A percentile compares a stretch with the other conserved stretches of the same genome.
phyloP scores from a whole-genome alignment of 2,888 invertebrate species.

The Geophilus truncorum region DNA sequence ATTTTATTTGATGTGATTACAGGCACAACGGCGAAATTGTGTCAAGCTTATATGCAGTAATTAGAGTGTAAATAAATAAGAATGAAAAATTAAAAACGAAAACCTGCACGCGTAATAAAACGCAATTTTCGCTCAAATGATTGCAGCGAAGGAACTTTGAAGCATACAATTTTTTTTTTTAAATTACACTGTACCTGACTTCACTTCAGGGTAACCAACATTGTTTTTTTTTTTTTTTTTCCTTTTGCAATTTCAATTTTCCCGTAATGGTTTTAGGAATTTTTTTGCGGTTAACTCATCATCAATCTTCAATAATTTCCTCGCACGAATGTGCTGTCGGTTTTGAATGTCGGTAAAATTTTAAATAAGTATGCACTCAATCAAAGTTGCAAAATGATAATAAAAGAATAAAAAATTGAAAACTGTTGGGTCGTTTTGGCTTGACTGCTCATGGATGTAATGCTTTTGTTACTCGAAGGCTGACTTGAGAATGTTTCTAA shows the following conservation, averaged over 20 bases:
- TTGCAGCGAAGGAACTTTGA: not conserved
- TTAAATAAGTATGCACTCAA: too few species aligned
- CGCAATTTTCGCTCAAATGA: too few species aligned
- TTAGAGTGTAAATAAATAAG: not conserved
- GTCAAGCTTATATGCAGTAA: not conserved
- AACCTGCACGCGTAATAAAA: not conserved
- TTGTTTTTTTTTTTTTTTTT: too few species aligned
- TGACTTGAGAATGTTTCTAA: not conserved
- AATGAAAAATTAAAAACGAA: not conserved
- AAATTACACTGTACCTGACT: too few species aligned
- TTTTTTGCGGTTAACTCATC: too few species aligned
- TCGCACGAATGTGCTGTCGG: too few species aligned
- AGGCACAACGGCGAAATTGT: not conserved
- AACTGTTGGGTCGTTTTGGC: not conserved
- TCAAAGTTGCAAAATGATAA: not conserved
- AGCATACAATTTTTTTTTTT: not conserved
- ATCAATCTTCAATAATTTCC: too few species aligned
- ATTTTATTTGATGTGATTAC: not conserved
- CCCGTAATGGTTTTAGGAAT: too few species aligned
- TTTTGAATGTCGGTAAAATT: too few species aligned
- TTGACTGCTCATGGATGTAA: not conserved
- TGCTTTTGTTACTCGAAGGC: not conserved
- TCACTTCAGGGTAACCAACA: too few species aligned
- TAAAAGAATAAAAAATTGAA: not conserved
- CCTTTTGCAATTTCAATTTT: too few species aligned